Conservation (phyloP, 2,797 vertebrate species). For the Dallia pectoralis region DNA sequence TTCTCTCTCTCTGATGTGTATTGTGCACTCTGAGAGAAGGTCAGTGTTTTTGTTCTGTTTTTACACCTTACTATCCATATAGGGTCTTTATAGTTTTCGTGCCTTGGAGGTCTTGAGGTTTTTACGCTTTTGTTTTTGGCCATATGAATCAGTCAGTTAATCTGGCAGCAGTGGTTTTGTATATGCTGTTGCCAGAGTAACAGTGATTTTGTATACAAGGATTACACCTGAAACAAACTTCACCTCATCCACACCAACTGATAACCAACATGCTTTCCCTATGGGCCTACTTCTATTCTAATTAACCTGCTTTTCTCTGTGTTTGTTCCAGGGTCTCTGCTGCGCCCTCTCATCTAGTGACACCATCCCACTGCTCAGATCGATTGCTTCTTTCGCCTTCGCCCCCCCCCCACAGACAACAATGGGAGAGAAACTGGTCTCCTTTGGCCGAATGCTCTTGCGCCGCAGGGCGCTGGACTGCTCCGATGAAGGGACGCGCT, state of each 20-base stretch:
- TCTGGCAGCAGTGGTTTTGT: background rate
- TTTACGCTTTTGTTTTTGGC: too few relatives aligned
- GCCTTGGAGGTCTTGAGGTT: too few relatives aligned
- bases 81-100: too few relatives aligned
- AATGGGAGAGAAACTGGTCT: conserved; percentile 64
- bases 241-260: background rate
- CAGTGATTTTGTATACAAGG: background rate
- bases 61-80: too few relatives aligned
- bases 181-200: background rate
- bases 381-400: too few relatives aligned
- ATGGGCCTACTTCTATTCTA: background rate
- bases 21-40: too few relatives aligned
- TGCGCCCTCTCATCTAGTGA: background rate
- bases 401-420: background rate
- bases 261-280: too few relatives aligned
- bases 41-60: too few relatives aligned
- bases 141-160: background rate
- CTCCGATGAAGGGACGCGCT: conserved; percentile 75
- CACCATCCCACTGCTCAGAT: background rate
- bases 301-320: background rate
- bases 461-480: conserved; percentile 81
- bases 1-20: too few relatives aligned
- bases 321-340: background rate
- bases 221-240: background rate
- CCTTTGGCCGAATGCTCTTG: conserved; percentile 80